Evolutionary conservation across 1,140 invertebrate genomes (phyloP), one percentile per base, ranked within the genome.

Genomic region (Macrobrachium rosenbergii): DNA sequence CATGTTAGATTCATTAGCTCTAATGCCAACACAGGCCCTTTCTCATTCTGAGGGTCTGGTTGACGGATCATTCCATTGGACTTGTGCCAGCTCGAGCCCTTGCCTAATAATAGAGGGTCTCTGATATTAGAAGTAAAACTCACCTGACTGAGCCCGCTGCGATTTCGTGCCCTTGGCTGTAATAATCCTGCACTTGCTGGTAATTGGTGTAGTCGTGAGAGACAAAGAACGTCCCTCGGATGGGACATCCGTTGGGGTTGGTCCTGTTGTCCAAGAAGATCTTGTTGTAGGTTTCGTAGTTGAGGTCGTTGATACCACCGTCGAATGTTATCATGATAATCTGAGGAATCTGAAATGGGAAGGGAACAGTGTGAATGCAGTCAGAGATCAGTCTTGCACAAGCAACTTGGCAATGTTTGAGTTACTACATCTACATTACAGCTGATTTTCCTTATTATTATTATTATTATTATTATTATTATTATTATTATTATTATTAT

Each of bases 191-290:
- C 10, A 98, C 96, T 94, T 97, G 96, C 83, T 96, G 96, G 92
- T 99, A 99, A 92, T 99, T 97, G 90, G 96, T 97, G 92, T 97
- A 98, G 91, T 98, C 97, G 91, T 99, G 97, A 11, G 97, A 96
- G 87, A 98, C 94, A 92, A 99, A 99, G 92, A 99, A 98, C 5
- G 98, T 99, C 88, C 96, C 97, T 87, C 94, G 95, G 67, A 99
- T 96, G 0, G 95, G 94, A 91, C 98, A 99, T 14, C 96, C 96
- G 91, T 98, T 98, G 2, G 97, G 96, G 93, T 98, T 98, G 23
- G 83, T 88, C n/a, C 88, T 75, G 73, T 88, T 89, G 19, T 87
- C 83, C 12, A 88, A 72, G 91, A 98, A 97, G 69, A 98, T 95
- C 92, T 96, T 95, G 91, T 95, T 95, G 92, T 98, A 98, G 90